Evolutionary conservation across 2,113 vertebrate species (phyloP).

Genomic region (Cathartes aura): DNA sequence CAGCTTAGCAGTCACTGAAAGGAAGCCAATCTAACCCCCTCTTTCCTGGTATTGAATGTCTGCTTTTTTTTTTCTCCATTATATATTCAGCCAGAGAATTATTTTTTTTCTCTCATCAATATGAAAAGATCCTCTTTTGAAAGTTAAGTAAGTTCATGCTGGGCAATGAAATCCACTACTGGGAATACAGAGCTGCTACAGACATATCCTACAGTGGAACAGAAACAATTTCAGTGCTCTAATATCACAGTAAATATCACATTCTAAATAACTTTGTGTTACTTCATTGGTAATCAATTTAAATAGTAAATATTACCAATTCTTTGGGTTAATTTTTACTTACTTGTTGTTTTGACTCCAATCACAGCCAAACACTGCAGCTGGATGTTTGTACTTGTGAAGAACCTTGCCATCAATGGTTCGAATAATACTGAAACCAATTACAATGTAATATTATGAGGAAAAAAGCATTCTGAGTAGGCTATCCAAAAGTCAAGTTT

Average conservation of each 20-base stretch:
- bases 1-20: not conserved
- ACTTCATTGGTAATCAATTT: not conserved
- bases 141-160: not conserved
- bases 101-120: not conserved
- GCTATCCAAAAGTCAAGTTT: not conserved
- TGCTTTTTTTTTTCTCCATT: fast-evolving
- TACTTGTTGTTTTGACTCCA: conserved; percentile 99
- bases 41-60: not conserved
- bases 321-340: conserved; percentile 51
- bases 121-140: not conserved
- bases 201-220: not conserved
- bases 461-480: not conserved
- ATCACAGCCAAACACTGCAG: conserved; percentile 96
- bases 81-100: not conserved
- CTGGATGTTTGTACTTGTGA: conserved; percentile 96
- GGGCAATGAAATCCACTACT: not conserved
- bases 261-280: not conserved
- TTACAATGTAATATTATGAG: not conserved
- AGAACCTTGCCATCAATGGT: conserved; percentile 92
- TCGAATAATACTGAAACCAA: conserved; percentile 88
- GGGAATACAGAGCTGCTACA: not conserved
- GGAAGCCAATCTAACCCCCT: not conserved
- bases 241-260: not conserved
- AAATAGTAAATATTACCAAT: not conserved
- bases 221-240: not conserved